Base-by-base conservation (phyloP, 1,140 invertebrate genomes). In the Drosophila bocki region DNA sequence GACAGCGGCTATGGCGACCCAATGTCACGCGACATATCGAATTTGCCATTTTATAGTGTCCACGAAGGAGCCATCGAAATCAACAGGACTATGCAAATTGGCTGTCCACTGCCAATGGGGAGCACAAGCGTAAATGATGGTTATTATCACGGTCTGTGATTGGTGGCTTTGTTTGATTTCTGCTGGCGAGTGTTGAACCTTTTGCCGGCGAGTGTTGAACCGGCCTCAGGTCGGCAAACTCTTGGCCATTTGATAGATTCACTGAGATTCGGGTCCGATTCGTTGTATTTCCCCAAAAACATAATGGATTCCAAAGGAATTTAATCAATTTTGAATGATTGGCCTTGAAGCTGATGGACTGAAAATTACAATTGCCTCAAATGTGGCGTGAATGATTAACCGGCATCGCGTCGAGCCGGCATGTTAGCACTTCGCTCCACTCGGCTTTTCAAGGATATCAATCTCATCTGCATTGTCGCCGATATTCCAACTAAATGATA, bases 271-370 rank as follows among this genome's bases (percentile, higher is more conserved):
- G 13, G 13, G 29, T 32, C 13, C 39, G 19, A 35, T 19, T 29
- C 35, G 19, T 47, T 37, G 12, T 39, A 13, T 17, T 48, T 47
- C 19, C 26, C 9, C 22, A 15, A 13, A 9, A 15, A 22, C 33
- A 15, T 22, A 26, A 17, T 48, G 22, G 39, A 53, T 9, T 62
- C 32, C 41, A 6, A 17, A n/a, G 26, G 47, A 71, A 63, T 78
- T 78, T 78, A 78, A 78, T 78, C 76, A 78, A 71, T 71, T 70
- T 78, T 78, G 64, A 78, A 63, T 64, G 67, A 78, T 78, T 70
- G 47, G 8, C 22, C 12, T 39, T 19, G 13, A 37, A 61, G 15
- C 53, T 42, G 71, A 53, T 76, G 76, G 57, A 51, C 63, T 56
- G 53, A 61, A 78, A 68, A 78, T 69, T 78, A 47, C 58, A 71